Evolutionary conservation across 2,797 vertebrate species (phyloP).

Genomic region (Balearica regulorum): DNA sequence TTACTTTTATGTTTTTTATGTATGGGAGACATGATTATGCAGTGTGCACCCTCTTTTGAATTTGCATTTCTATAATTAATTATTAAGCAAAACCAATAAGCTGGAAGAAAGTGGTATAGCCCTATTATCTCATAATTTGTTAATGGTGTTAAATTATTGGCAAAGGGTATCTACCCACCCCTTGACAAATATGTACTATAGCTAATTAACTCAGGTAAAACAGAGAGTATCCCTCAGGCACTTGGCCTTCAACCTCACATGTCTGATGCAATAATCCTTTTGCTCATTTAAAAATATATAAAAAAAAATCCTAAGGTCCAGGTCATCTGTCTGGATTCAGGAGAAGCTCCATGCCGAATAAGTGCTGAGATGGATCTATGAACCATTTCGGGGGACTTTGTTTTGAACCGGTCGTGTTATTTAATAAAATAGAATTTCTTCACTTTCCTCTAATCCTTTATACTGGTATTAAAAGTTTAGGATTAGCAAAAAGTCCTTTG

Average conservation of each 20-base stretch:
- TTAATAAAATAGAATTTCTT: neutral
- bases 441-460: neutral
- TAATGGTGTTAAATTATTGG: neutral
- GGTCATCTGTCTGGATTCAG: neutral
- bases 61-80: neutral
- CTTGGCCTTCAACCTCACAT: neutral
- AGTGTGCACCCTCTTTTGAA: neutral
- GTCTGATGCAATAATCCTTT: neutral
- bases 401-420: neutral
- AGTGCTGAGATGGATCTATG: neutral
- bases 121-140: neutral
- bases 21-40: neutral
- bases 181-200: neutral
- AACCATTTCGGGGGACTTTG: neutral
- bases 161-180: neutral
- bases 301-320: neutral
- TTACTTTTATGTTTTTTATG: neutral
- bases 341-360: neutral
- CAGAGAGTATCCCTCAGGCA: neutral
- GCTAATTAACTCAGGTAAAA: conserved; percentile 28
- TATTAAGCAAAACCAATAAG: neutral
- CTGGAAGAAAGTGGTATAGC: neutral
- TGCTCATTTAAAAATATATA: neutral
- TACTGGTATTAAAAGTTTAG: neutral
- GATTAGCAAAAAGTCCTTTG: neutral